Percentiles rank a stretch among this genome's conserved stretches.
These are phyloP conservation scores for Zootoca vivipara DNA, from an alignment of 2,113 vertebrate species.

Conservation along the genomic window DNA sequence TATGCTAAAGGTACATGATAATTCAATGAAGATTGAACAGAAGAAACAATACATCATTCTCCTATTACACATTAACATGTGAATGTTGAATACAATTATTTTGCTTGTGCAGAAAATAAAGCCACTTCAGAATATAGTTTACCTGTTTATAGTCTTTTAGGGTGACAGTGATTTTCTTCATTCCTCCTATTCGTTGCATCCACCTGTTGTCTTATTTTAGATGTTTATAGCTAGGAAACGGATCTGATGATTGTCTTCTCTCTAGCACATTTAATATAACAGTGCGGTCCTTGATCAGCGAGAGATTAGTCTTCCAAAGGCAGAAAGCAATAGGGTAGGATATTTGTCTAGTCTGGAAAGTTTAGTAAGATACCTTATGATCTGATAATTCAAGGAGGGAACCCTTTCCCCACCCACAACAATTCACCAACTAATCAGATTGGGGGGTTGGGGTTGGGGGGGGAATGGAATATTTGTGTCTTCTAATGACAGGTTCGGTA, in stretches of 20 bases:
- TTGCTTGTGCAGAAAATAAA: neutral
- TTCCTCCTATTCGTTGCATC: neutral
- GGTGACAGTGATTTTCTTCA: neutral
- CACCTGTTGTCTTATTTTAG: slow-evolving; percentile 11
- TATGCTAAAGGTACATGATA: neutral
- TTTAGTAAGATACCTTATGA: neutral
- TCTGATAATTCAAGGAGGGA: neutral
- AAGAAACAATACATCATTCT: neutral
- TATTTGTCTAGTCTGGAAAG: neutral
- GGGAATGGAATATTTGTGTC: neutral
- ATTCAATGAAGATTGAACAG: neutral
- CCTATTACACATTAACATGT: neutral
- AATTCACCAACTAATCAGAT: neutral
- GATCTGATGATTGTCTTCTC: neutral
- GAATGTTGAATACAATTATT: neutral
- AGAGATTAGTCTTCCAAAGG: neutral
- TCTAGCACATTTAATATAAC: neutral
- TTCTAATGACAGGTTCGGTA: neutral
- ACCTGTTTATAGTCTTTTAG: neutral
- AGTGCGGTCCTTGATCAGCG: neutral
- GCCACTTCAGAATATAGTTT: neutral
- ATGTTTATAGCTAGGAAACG: neutral
- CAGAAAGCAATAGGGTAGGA: neutral
- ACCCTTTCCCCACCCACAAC: neutral
- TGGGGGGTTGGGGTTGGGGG: neutral